A percentile compares a stretch with the other conserved stretches of the same genome.
Conservation (phyloP, 2,113 vertebrate species). For the Dicentrarchus labrax region DNA sequence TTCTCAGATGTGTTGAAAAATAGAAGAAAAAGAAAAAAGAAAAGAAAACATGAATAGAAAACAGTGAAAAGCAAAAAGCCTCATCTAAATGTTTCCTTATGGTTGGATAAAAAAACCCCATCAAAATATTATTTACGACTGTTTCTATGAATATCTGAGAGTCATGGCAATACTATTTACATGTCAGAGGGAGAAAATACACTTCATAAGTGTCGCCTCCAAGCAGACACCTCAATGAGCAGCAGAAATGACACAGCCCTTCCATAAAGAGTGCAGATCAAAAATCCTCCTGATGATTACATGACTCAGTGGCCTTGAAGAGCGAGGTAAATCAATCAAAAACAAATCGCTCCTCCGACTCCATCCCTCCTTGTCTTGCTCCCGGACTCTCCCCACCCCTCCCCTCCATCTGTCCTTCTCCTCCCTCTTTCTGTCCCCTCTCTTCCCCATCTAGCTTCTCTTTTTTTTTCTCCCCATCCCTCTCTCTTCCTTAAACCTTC, state of each 20-base stretch:
- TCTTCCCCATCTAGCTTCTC: background rate
- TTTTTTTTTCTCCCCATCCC: background rate
- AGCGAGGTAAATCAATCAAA: slow-evolving; percentile 70
- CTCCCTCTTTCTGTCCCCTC: background rate
- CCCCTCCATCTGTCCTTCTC: slow-evolving; percentile 9
- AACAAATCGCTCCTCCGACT: slow-evolving; percentile 31
- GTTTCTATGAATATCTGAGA: slow-evolving; percentile 1
- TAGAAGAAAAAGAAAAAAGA: too few species aligned
- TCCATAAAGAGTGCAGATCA: slow-evolving; percentile 36
- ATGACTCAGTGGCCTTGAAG: slow-evolving; percentile 61
- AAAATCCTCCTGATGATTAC: slow-evolving; percentile 56
- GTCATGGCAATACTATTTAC: background rate
- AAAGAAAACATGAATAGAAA: background rate
- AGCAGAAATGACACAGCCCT: slow-evolving; percentile 9
- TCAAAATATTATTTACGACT: background rate
- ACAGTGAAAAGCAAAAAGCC: slow-evolving; percentile 85
- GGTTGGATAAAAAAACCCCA: background rate
- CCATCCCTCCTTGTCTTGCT: background rate
- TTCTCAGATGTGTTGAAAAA: background rate
- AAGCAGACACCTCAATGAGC: slow-evolving; percentile 10
- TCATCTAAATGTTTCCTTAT: slow-evolving; percentile 46
- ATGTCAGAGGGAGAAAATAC: slow-evolving; percentile 1
- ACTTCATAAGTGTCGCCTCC: background rate
- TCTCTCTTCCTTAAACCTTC: slow-evolving; percentile 52
- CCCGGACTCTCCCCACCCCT: background rate